Conservation (phyloP, 2,888 invertebrate genomes). For the Dicycla oo region DNA sequence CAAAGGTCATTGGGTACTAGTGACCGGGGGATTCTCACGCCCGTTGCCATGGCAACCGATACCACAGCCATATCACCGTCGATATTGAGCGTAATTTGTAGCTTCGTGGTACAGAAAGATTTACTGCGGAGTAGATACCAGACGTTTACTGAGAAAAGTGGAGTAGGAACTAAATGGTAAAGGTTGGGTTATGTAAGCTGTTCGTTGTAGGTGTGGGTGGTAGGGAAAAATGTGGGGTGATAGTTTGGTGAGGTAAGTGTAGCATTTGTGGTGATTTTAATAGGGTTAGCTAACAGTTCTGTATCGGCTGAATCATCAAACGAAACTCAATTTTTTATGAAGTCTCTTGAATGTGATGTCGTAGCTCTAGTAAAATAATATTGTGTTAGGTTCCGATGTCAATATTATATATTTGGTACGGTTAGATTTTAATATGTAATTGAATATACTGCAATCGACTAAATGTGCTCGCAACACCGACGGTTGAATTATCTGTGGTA, state of each 20-base stretch:
- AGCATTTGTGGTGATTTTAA: background rate
- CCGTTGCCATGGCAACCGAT: conserved; percentile 81
- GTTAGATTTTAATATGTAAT: too few species aligned
- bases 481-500: too few species aligned
- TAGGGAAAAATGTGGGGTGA: conserved; percentile 2
- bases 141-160: conserved; percentile 67
- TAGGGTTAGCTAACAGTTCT: background rate
- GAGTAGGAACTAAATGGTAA: conserved; percentile 57
- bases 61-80: conserved; percentile 77
- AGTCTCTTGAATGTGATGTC: too few species aligned
- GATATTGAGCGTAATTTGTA: conserved; percentile 87
- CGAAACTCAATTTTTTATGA: background rate
- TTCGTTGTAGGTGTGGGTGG: background rate
- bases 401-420: too few species aligned
- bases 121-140: conserved; percentile 76
- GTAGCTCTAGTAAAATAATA: background rate
- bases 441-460: too few species aligned
- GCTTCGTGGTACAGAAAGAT: conserved; percentile 80
- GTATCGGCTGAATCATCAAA: background rate
- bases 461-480: too few species aligned
- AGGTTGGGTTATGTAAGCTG: conserved; percentile 50
- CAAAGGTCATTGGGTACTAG: conserved; percentile 64
- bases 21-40: conserved; percentile 80
- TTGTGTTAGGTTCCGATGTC: too few species aligned
- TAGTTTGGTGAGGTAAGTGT: conserved; percentile 4